Percentiles rank a stretch among this genome's conserved stretches.
These are phyloP conservation scores for Agonopterix arenella DNA, from an alignment of 2,888 invertebrate species.

Conservation along the genomic window DNA sequence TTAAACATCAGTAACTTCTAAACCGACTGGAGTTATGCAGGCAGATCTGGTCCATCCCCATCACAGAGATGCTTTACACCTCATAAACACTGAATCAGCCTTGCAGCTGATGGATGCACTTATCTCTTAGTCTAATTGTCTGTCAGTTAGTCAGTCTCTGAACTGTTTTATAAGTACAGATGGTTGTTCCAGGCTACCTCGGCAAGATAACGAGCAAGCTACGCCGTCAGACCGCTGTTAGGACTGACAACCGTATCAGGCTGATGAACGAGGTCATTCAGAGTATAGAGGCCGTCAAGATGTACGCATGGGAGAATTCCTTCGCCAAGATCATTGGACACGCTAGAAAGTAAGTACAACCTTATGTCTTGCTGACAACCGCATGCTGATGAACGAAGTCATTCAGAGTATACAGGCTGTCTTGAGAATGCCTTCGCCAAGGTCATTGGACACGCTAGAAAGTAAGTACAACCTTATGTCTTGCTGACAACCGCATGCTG, in stretches of 20 bases:
- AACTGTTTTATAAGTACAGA: no score
- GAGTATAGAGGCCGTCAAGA: conserved; percentile 91
- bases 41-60: no score
- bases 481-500: no score
- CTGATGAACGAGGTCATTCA: conserved; percentile 93
- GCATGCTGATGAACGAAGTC: conserved; percentile 86
- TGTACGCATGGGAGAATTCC: conserved; percentile 92
- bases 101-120: no score
- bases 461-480: conserved; percentile 74
- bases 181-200: conserved; percentile 71
- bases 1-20: no score
- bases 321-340: conserved; percentile 84
- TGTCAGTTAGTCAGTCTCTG: no score
- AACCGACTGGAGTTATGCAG: no score
- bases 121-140: no score
- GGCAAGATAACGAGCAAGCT: conserved; percentile 82
- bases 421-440: conserved; percentile 86
- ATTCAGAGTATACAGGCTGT: conserved; percentile 90
- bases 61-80: no score
- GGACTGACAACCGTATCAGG: conserved; percentile 90
- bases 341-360: conserved; percentile 80
- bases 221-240: conserved; percentile 82
- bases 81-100: no score
- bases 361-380: no score
- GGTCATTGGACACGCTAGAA: conserved; percentile 84